Evolutionary conservation across 2,888 invertebrate species (phyloP).

Genomic region (Cyaniris semiargus): DNA sequence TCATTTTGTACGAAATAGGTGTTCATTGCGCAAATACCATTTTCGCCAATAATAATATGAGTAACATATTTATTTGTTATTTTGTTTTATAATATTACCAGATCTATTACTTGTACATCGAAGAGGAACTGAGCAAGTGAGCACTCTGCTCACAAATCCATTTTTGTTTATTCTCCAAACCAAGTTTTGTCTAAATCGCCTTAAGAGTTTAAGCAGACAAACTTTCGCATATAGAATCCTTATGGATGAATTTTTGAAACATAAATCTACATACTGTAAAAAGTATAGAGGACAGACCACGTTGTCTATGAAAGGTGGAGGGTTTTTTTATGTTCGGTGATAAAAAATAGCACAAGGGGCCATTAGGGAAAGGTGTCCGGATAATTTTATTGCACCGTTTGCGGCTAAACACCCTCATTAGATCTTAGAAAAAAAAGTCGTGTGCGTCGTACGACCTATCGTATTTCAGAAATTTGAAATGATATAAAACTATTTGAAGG

Average conservation of each 20-base stretch:
- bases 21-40: too few relatives aligned
- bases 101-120: too few relatives aligned
- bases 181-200: too few relatives aligned
- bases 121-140: too few relatives aligned
- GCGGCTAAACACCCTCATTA: conserved; percentile 26
- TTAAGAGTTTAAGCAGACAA: too few relatives aligned
- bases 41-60: too few relatives aligned
- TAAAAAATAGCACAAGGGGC: conserved; percentile 25
- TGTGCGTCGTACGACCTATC: background rate
- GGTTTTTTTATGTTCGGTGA: background rate
- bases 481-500: background rate
- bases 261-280: background rate
- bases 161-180: too few relatives aligned
- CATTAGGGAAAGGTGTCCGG: conserved; percentile 29
- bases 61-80: too few relatives aligned
- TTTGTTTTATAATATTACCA: too few relatives aligned
- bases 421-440: background rate
- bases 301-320: conserved; percentile 7
- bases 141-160: too few relatives aligned
- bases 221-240: too few relatives aligned
- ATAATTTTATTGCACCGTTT: conserved; percentile 27
- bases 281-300: background rate
- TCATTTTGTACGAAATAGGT: background rate
- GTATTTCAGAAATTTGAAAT: background rate
- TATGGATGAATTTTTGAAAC: too few relatives aligned